Evolutionary conservation across 2,888 invertebrate species (phyloP).

Genomic region (Charanyca ferruginea): DNA sequence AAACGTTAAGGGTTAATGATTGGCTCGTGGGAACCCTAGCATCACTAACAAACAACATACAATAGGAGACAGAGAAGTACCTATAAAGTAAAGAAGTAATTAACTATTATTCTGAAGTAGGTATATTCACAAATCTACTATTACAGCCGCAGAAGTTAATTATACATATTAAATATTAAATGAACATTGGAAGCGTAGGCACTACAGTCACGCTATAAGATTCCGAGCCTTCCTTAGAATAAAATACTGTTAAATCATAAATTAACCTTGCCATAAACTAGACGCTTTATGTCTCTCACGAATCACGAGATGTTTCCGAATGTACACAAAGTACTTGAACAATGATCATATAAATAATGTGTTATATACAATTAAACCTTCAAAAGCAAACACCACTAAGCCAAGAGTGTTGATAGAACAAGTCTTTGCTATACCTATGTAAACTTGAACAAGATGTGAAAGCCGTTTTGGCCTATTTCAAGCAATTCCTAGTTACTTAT

Average conservation of each 20-base stretch:
- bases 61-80: neutral
- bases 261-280: conserved; percentile 12
- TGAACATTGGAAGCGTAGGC: conserved; percentile 6
- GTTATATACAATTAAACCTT: neutral
- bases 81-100: neutral
- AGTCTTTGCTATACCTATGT: conserved; percentile 11
- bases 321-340: conserved; percentile 3
- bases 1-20: conserved; percentile 23
- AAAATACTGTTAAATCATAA: conserved; percentile 11
- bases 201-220: conserved; percentile 13
- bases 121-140: conserved; percentile 5
- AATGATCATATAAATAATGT: conserved; percentile 9
- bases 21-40: conserved; percentile 7
- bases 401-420: conserved; percentile 3
- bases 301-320: conserved; percentile 2
- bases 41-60: neutral
- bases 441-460: conserved; percentile 34
- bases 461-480: conserved; percentile 24
- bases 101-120: neutral
- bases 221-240: neutral
- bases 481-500: conserved; percentile 15
- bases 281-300: conserved; percentile 2
- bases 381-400: neutral
- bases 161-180: conserved; percentile 14
- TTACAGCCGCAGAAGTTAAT: conserved; percentile 1